These are phyloP conservation scores for Albula glossodonta DNA, from an alignment of 2,113 vertebrate genomes.

Conservation along the genomic window DNA sequence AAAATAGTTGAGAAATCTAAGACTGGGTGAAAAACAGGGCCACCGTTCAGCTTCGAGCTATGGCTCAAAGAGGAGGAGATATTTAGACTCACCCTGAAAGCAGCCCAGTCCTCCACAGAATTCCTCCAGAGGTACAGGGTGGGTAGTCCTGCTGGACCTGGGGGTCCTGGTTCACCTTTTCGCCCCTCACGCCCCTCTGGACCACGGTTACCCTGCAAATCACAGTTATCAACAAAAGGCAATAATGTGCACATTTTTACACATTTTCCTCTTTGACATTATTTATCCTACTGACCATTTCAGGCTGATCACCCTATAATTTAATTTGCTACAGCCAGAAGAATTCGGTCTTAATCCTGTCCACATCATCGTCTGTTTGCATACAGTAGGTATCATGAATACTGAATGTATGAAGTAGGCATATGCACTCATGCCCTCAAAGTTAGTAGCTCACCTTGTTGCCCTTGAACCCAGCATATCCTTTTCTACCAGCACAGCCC, in stretches of 20 bases:
- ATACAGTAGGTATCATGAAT: background rate
- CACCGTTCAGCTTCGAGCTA: background rate
- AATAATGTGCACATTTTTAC: background rate
- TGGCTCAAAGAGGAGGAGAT: background rate
- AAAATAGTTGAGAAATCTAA: background rate
- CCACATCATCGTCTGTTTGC: background rate
- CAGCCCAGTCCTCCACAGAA: slow-evolving; percentile 74
- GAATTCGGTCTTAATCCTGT: background rate
- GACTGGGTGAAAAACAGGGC: background rate
- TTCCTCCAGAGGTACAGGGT: slow-evolving; percentile 75
- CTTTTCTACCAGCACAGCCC: slow-evolving; percentile 75
- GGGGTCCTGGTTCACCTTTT: slow-evolving; percentile 64
- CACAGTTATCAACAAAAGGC: background rate
- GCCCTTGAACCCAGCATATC: slow-evolving; percentile 73
- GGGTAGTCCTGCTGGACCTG: slow-evolving; percentile 71
- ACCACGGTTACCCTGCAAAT: slow-evolving; percentile 67
- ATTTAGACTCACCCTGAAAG: slow-evolving; percentile 64
- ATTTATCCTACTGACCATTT: background rate
- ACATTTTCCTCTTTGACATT: background rate
- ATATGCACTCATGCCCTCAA: background rate
- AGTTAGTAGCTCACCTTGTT: slow-evolving; percentile 68
- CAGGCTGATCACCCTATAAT: background rate
- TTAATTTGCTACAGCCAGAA: background rate
- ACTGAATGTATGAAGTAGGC: too few relatives aligned
- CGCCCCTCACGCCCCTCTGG: slow-evolving; percentile 62